Evolutionary conservation across 2,113 vertebrate genomes (phyloP), one percentile per base, ranked within the genome.

Genomic region (Psilopogon haemacephalus): DNA sequence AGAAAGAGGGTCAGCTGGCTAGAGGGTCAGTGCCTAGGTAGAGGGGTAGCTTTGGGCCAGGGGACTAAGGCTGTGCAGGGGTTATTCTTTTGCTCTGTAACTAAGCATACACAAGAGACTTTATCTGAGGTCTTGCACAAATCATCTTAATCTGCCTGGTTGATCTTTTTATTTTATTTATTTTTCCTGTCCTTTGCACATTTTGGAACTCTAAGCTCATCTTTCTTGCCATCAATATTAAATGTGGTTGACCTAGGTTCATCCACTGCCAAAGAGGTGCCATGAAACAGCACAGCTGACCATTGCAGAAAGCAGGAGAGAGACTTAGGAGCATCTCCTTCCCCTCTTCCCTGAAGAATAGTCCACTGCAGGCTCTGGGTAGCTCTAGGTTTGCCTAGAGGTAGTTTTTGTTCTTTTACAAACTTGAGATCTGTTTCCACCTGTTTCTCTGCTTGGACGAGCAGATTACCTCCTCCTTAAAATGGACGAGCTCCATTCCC

Each of bases 11-110:
- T 42, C 8, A 28, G 72, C 30, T 54, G 58, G 24, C 26, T 56
- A 9, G 75, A 73, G 54, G 24, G 65, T 60, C 21, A 55, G 9
- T 69, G 9, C 30, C 20, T 74, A 6, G 69, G 9, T 2, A 42
- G n/a, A 17, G 77, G 33, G 6, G n/a, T 0, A 1, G 30, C 26
- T 33, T 0, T 0, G 67, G 28, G 44, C 28, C 7, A 20, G 35
- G 20, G 18, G 11, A 30, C n/a, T 19, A 38, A 84, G 30, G 15
- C 46, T 1, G 1, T 59, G 17, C 15, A 18, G 4, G 63, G 48
- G 32, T 67, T 16, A 3, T 46, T 86, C 13, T 50, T 46, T 11
- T 3, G 1, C n/a, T 65, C n/a, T 54, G 30, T 88, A 72, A 42
- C 27, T 52, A 48, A 90, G 46, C 24, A 20, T 11, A 5, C 8